Evolutionary conservation across 1,140 invertebrate genomes (phyloP).

Genomic region (Tetraneura akinire): DNA sequence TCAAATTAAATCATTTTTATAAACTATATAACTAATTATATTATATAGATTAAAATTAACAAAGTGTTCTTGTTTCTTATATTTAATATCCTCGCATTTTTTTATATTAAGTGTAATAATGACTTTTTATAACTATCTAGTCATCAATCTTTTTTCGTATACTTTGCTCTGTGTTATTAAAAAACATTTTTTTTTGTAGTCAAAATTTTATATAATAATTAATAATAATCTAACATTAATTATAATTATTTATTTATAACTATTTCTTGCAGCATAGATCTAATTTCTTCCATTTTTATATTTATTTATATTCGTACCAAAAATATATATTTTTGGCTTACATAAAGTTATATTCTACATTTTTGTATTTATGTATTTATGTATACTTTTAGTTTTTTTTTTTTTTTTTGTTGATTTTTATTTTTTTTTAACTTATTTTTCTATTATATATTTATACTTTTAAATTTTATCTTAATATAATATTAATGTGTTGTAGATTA

Average conservation of each 20-base stretch:
- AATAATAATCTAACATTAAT: no score
- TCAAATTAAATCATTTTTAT: constrained; percentile 2
- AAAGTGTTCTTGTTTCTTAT: not conserved
- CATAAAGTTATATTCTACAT: not conserved
- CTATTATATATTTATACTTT: not conserved
- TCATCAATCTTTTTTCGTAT: constrained; percentile 16
- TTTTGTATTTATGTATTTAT: constrained; percentile 14
- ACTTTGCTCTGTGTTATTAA: constrained; percentile 9
- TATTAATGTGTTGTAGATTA: constrained; percentile 37
- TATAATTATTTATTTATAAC: no score
- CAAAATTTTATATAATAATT: constrained; percentile 6
- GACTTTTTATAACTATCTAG: constrained; percentile 28
- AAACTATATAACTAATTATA: not conserved
- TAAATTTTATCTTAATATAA: not conserved
- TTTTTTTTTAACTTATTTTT: constrained; percentile 5
- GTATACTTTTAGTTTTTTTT: not conserved
- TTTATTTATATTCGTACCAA: constrained; percentile 44
- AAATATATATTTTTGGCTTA: constrained; percentile 22
- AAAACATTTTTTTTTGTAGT: constrained; percentile 15
- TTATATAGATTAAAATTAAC: constrained; percentile 12
- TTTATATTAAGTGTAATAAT: constrained; percentile 5
- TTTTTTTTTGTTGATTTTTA: not conserved
- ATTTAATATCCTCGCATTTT: constrained; percentile 27
- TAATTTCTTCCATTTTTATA: constrained; percentile 5
- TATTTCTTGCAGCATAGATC: not conserved